Evolutionary conservation across 1,140 invertebrate genomes (phyloP).

Genomic region (Plodia interpunctella): DNA sequence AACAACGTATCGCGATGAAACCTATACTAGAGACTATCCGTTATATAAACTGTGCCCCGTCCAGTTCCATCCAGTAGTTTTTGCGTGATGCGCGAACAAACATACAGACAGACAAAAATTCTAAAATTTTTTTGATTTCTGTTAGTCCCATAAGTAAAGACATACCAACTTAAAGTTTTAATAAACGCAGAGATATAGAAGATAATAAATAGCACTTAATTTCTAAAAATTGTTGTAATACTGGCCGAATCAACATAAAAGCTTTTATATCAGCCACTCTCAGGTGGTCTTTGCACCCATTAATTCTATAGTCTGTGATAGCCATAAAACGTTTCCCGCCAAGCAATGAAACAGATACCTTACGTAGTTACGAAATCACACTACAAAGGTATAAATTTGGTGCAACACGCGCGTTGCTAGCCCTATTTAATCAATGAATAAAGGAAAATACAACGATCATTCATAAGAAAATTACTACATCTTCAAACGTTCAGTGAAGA

Average conservation of each 20-base stretch:
- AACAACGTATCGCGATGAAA: no score
- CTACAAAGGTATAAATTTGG: background rate
- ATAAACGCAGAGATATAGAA: no score
- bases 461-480: constrained; percentile 16
- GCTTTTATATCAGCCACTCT: background rate
- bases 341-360: constrained; percentile 5
- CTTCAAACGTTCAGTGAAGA: background rate
- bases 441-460: constrained; percentile 10
- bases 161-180: no score
- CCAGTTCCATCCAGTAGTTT: no score
- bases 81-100: no score
- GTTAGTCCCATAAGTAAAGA: no score
- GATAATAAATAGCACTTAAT: background rate
- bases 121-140: no score
- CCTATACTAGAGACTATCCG: no score
- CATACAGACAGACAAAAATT: no score
- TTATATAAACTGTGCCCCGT: no score
- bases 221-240: no score
- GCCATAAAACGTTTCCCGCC: constrained; percentile 5
- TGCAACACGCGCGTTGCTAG: background rate
- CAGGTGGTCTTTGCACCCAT: constrained; percentile 2
- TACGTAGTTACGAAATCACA: background rate
- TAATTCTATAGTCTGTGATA: background rate
- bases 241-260: background rate
- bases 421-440: constrained; percentile 15